phyloP scores from a whole-genome alignment of 2,888 invertebrate species.

The Odontocolon sp. region DNA sequence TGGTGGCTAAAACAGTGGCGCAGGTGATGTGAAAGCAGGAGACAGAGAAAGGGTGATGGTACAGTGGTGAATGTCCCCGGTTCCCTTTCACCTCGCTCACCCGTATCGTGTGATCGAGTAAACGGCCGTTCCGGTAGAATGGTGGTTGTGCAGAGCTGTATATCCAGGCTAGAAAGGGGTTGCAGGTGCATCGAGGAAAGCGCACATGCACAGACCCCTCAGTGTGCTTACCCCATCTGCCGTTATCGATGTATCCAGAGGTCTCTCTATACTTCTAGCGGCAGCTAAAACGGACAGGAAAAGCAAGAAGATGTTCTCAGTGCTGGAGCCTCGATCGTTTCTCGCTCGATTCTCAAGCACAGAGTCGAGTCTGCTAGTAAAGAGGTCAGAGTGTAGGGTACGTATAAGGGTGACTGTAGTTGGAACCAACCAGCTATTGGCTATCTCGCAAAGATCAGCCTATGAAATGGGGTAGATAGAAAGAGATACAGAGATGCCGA shows the following conservation, averaged over 20 bases:
- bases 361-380: neutral
- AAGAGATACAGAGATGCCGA: neutral
- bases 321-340: conserved; percentile 5
- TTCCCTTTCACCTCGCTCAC: conserved; percentile 27
- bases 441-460: too few relatives aligned
- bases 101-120: conserved; percentile 45
- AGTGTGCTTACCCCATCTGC: conserved; percentile 17
- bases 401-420: too few relatives aligned
- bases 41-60: neutral
- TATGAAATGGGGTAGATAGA: neutral
- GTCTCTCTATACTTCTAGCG: neutral
- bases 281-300: conserved; percentile 24
- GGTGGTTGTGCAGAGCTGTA: neutral
- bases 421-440: too few relatives aligned
- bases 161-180: neutral
- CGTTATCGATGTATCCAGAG: conserved; percentile 1
- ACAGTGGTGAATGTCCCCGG: conserved; percentile 30
- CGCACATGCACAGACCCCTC: neutral
- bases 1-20: neutral
- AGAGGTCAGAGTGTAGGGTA: too few relatives aligned
- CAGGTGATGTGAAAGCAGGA: conserved; percentile 14
- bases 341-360: conserved; percentile 2
- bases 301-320: conserved; percentile 7
- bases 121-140: conserved; percentile 14
- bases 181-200: conserved; percentile 41